Evolutionary conservation across 2,113 vertebrate species (phyloP), one percentile per base, ranked within the genome.

Genomic region (Atherinomorus stipes): DNA sequence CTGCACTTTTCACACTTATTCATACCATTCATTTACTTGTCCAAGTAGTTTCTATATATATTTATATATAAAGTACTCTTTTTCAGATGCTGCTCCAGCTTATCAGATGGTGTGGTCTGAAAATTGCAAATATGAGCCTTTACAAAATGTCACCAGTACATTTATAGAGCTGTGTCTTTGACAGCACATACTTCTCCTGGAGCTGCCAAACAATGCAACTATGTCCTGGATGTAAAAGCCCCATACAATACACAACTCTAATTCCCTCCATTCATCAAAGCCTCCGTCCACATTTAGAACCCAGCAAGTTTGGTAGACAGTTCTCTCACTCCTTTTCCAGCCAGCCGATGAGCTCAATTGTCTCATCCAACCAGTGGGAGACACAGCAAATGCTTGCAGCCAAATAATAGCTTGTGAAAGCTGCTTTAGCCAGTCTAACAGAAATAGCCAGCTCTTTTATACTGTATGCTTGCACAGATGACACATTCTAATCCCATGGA

Each of bases 281-380:
- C 38, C 40, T 57, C 26, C 25, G 44, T 68, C 40, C 65, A 57
- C 16, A 57, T 57, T 68, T 45, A 57, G 65, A 52, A 57, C 19
- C 25, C 21, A 45, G 26, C 52, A 7, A 53, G 18, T 25, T 11
- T 47, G 40, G 23, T 68, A 31, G 40, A 45, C 26, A 19, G 63
- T 65, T 21, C 31, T 68, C 38, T 68, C 19, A 11, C 38, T 68
- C 4, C 40, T 18, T 68, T 57, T 57, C 26, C n/a, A 13, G 52
- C 40, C 65, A 68, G 52, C 40, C 57, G 51, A 68, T 57, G 52
- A 68, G 52, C 51, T 37, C 64, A 45, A 25, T 56, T n/a, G 18
- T 45, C 51, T 68, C 40, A 45, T 57, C 53, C 38, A 56, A 40
- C 52, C 25, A 56, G 52, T 68, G 42, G 25, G 65, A 68, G 52